phyloP scores from a whole-genome alignment of 2,797 vertebrate species.

The Anas capensis region DNA sequence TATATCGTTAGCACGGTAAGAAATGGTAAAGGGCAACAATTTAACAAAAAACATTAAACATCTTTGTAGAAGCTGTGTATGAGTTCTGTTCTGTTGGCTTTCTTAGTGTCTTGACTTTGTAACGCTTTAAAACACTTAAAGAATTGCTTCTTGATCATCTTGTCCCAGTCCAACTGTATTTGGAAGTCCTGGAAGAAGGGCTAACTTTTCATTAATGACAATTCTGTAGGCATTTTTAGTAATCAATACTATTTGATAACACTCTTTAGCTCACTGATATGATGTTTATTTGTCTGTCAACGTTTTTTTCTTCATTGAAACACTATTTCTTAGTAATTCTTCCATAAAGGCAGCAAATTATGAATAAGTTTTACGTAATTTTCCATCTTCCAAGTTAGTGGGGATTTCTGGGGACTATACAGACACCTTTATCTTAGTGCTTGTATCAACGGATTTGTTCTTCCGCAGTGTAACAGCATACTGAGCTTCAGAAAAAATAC shows the following conservation, averaged over 20 bases:
- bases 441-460: not conserved
- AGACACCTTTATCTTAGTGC: not conserved
- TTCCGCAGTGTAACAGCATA: not conserved
- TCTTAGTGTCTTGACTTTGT: not conserved
- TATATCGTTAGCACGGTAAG: rapidly evolving
- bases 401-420: not conserved
- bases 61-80: not conserved
- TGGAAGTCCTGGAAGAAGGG: not conserved
- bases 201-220: not conserved
- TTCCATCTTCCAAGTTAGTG: not conserved
- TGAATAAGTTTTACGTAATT: not conserved
- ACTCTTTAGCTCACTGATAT: not conserved
- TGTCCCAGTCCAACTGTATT: not conserved
- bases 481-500: not conserved
- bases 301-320: not conserved
- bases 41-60: not conserved
- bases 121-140: rapidly evolving
- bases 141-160: not conserved
- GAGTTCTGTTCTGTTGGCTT: not conserved
- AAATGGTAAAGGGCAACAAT: not conserved
- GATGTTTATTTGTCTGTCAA: not conserved
- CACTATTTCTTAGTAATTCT: not conserved
- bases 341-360: not conserved
- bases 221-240: not conserved
- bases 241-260: not conserved